Evolutionary conservation across 2,113 vertebrate genomes (phyloP).

Genomic region (Nannobrachium achirus): DNA sequence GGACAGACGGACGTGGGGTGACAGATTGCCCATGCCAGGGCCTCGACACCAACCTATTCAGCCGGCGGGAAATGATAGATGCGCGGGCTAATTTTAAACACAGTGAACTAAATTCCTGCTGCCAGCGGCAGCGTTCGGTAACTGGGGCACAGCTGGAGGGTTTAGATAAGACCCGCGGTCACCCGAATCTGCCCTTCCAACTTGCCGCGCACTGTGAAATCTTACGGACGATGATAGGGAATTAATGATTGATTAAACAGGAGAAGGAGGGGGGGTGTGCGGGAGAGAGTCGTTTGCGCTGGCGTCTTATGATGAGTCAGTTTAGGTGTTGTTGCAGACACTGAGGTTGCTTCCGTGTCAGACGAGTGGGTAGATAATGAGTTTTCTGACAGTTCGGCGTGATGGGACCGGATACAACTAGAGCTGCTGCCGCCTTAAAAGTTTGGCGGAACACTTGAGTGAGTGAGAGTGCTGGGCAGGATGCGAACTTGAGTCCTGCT

Average conservation of each 20-base stretch:
- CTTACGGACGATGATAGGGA: conserved; percentile 10
- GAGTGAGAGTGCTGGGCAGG: background rate
- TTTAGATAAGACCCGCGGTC: conserved; percentile 66
- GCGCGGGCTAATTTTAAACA: conserved; percentile 79
- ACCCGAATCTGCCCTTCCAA: conserved; percentile 46
- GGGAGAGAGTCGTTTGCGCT: background rate
- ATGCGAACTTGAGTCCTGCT: background rate
- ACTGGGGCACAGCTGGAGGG: conserved; percentile 70
- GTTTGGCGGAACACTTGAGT: background rate
- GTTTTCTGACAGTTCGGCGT: background rate
- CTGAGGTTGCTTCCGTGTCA: background rate
- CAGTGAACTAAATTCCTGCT: conserved; percentile 71
- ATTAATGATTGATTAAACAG: conserved; percentile 16
- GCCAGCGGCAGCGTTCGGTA: conserved; percentile 59
- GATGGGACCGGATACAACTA: background rate
- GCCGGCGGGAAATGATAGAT: conserved; percentile 75
- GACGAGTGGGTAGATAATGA: background rate
- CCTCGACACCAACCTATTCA: conserved; percentile 65
- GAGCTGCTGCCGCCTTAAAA: conserved; percentile 2
- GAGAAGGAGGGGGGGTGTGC: background rate
- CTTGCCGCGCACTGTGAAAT: conserved; percentile 1
- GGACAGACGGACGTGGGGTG: conserved; percentile 60
- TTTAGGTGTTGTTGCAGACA: conserved; percentile 11
- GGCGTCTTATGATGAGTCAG: background rate
- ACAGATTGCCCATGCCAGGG: conserved; percentile 66